phyloP scores from a whole-genome alignment of 2,888 invertebrate genomes.

The Carpatolechia fugitivella region DNA sequence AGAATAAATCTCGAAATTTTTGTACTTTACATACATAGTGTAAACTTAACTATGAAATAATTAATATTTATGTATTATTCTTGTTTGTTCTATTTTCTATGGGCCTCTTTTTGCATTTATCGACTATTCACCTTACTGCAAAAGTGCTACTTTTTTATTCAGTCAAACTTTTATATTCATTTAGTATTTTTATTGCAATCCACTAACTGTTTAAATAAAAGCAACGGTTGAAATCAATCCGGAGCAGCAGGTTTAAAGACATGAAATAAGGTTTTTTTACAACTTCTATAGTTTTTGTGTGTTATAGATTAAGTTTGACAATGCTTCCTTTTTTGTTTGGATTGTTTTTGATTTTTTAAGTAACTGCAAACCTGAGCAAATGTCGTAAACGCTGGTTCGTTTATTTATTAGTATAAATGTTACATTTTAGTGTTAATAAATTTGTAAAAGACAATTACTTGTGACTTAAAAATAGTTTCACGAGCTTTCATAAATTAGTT shows the following conservation, averaged over 20 bases:
- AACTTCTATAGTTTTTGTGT: conserved; percentile 57
- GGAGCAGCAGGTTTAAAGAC: conserved; percentile 75
- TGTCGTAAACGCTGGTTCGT: conserved; percentile 41
- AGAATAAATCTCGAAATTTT: conserved; percentile 33
- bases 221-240: conserved; percentile 42
- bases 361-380: conserved; percentile 7
- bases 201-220: conserved; percentile 18
- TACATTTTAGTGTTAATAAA: conserved; percentile 46
- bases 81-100: conserved; percentile 12
- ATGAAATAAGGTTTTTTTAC: conserved; percentile 50
- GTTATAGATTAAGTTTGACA: conserved; percentile 41
- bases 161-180: too few species aligned
- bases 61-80: conserved; percentile 10
- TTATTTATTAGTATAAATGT: conserved; percentile 34
- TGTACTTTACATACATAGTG: conserved; percentile 57
- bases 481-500: conserved; percentile 74
- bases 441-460: conserved; percentile 73
- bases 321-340: conserved; percentile 36
- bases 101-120: conserved; percentile 59
- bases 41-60: conserved; percentile 23
- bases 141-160: too few species aligned
- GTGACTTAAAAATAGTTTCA: conserved; percentile 65
- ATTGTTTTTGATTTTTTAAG: conserved; percentile 40
- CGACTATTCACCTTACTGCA: too few species aligned
- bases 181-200: too few species aligned